These are phyloP conservation scores for Poecile atricapillus DNA, from an alignment of 2,113 vertebrate species.

Conservation along the genomic window DNA sequence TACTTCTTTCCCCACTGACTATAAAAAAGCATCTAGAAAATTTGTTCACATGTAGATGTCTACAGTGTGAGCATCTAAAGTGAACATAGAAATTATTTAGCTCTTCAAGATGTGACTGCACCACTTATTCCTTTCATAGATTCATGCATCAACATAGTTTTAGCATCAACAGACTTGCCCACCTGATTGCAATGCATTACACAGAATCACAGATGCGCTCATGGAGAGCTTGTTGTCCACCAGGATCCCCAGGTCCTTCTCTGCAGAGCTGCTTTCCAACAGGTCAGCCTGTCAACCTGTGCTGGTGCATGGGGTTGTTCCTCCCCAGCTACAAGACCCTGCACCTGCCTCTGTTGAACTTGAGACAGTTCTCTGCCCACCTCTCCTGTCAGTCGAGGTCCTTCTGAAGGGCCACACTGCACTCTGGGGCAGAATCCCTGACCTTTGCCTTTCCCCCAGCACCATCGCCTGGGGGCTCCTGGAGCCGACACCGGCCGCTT, in stretches of 20 bases:
- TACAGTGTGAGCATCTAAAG: neutral
- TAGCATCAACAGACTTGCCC: neutral
- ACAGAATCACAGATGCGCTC: neutral
- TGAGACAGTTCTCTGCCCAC: neutral
- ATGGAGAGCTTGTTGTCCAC: too few species aligned
- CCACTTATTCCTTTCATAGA: neutral
- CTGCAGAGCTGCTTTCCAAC: neutral
- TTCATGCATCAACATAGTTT: too few species aligned
- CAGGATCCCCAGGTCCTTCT: neutral
- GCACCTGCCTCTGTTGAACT: too few species aligned
- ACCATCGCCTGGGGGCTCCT: neutral
- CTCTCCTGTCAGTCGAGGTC: neutral
- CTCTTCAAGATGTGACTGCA: neutral
- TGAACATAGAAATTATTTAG: neutral
- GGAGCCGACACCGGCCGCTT: neutral
- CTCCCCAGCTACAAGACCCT: neutral
- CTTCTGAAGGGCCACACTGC: neutral
- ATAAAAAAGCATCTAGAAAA: neutral
- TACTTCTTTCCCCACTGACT: neutral
- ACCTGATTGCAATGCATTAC: rapidly evolving
- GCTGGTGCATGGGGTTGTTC: neutral
- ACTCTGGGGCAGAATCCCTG: neutral
- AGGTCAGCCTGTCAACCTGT: neutral
- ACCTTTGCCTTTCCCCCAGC: neutral
- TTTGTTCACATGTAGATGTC: neutral